These are phyloP conservation scores for Bombus confusus DNA, from an alignment of 1,140 invertebrate genomes.

Conservation along the genomic window DNA sequence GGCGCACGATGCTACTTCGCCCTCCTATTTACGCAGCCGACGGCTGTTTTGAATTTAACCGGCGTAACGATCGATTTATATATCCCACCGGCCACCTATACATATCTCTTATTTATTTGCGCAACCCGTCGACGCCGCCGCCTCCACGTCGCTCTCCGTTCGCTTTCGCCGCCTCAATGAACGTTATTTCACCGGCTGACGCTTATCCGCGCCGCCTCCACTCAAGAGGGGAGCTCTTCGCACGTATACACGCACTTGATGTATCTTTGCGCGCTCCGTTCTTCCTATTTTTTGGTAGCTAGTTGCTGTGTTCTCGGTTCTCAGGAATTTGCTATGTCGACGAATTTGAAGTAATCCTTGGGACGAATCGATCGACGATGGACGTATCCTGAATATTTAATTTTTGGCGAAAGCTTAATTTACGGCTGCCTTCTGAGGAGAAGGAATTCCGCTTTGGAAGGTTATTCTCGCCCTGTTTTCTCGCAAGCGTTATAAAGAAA, in stretches of 20 bases:
- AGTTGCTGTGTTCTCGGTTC: background rate
- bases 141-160: background rate
- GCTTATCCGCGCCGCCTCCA: conserved; percentile 9
- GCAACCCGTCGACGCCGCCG: conserved; percentile 19
- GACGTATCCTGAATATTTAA: no score
- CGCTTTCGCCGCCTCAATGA: conserved; percentile 21
- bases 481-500: background rate
- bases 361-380: no score
- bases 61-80: conserved; percentile 53
- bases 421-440: background rate
- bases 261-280: no score
- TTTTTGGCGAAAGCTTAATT: background rate
- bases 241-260: background rate
- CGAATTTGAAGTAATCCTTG: no score
- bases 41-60: conserved; percentile 48
- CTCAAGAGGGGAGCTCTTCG: background rate
- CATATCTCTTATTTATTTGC: conserved; percentile 42
- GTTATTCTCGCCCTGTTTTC: background rate
- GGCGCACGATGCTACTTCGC: conserved; percentile 19
- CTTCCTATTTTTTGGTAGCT: background rate
- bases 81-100: conserved; percentile 30
- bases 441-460: background rate
- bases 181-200: conserved; percentile 34
- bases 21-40: conserved; percentile 42
- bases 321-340: no score